Base-by-base conservation (phyloP, 2,888 invertebrate species). In the Scaptomyza caliginosa region DNA sequence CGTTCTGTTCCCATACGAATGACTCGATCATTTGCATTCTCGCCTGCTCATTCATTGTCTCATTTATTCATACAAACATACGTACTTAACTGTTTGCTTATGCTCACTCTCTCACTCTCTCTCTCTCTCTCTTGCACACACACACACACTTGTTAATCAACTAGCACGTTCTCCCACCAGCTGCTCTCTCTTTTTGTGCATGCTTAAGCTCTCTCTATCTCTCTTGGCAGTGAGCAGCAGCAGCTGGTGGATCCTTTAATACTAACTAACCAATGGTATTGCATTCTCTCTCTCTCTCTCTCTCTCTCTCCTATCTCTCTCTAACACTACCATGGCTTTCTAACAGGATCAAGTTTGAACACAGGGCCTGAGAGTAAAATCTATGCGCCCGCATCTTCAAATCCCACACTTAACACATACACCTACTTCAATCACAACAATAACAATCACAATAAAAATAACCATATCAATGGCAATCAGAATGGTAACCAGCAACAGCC, bases 281-380 rank as follows among this genome's bases (percentile, higher is more conserved):
- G 42, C 64, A 65, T 43, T 43, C 30, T 51, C 23, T 56, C 16
- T 63, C 40, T 55, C 43, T 54, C 51, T 49, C 38, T 69, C 17
- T 63, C 45, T 45, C 34, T 52, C 23, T 55, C 36, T 68, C 40
- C 40, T 32, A 6, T 58, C 45, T 32, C 19, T 40, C 21, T 30
- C 19, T 50, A 23, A 52, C 36, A 32, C n/a, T 40, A 32, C 40
- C 39, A 48, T 32, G 34, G 51, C 54, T 57, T 38, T 55, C 55
- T 60, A 67, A 67, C 87, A 92, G 91, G 91, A 90, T 88, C 91
- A 60, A 90, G 90, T 70, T 68, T 90, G 39, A 91, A 91, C 77
- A 90, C 91, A 63, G 90, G 90, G 58, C 89, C 90, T 19, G 91
- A 91, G 63, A 90, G 91, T 72, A 85, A 87, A 71, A 79, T 89